Evolutionary conservation across 2,797 vertebrate species (phyloP).

Genomic region (Gymnopithys bicolor): DNA sequence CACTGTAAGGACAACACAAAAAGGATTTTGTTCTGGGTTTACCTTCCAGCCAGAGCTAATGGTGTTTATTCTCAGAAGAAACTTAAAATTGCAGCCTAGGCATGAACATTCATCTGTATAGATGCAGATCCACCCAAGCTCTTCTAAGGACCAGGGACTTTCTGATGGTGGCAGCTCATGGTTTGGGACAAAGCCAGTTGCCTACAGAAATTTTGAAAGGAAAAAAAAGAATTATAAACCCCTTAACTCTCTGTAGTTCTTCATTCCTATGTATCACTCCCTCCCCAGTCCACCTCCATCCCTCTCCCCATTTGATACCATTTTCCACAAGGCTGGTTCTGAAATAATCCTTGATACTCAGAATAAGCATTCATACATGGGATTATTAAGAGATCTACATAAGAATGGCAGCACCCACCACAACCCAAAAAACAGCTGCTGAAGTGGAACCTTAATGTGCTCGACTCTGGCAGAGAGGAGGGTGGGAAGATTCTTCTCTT

Average conservation of each 20-base stretch:
- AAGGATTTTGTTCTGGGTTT: background rate
- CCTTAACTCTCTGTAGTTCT: background rate
- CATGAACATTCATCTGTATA: background rate
- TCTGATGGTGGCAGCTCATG: background rate
- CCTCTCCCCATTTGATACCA: background rate
- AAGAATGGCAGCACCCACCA: background rate
- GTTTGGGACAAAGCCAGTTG: background rate
- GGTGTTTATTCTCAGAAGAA: background rate
- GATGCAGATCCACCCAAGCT: background rate
- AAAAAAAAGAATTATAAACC: background rate
- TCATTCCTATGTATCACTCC: background rate
- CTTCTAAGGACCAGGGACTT: background rate
- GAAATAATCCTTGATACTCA: background rate
- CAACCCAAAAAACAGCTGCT: background rate
- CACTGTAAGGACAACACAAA: background rate
- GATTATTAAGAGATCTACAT: background rate
- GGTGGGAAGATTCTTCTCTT: background rate
- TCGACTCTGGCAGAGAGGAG: background rate
- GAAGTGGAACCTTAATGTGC: background rate
- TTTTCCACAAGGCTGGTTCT: background rate
- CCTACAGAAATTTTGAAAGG: background rate
- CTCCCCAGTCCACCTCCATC: background rate
- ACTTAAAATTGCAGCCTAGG: rapidly evolving
- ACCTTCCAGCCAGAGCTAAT: background rate
- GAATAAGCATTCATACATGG: background rate